phyloP scores from a whole-genome alignment of 2,888 invertebrate genomes.

The Drosophila setosimentum region DNA sequence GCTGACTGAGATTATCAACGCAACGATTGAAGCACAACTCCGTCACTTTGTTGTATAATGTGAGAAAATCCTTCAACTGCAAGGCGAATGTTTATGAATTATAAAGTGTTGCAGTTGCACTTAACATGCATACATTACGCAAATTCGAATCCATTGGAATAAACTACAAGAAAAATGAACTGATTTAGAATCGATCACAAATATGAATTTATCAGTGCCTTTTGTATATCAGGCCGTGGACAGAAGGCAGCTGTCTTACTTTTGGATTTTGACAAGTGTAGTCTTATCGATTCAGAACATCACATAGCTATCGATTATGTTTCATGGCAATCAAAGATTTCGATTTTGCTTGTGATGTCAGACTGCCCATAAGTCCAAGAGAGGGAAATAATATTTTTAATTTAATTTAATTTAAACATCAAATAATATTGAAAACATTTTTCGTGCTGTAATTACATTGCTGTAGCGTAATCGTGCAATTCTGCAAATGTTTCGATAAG shows the following conservation, averaged over 20 bases:
- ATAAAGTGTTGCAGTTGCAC: background rate
- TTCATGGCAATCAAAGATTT: background rate
- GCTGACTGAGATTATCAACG: slow-evolving; percentile 82
- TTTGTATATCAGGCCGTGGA: slow-evolving; percentile 15
- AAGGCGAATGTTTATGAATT: slow-evolving; percentile 23
- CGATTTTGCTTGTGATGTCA: background rate
- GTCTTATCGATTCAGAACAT: slow-evolving; percentile 24
- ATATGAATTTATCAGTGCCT: slow-evolving; percentile 34
- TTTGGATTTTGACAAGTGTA: slow-evolving; percentile 16
- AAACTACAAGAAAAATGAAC: background rate
- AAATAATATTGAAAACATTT: background rate
- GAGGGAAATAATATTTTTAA: background rate
- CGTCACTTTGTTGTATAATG: slow-evolving; percentile 85
- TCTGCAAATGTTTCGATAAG: background rate
- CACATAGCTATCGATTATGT: slow-evolving; percentile 3
- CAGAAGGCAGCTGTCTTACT: slow-evolving; percentile 48
- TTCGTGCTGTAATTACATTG: background rate
- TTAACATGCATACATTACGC: slow-evolving; percentile 47
- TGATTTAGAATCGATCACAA: slow-evolving; percentile 15
- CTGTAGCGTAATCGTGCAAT: background rate
- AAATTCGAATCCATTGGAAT: slow-evolving; percentile 52
- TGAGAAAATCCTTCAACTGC: slow-evolving; percentile 84
- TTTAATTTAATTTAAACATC: background rate
- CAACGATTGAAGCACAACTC: slow-evolving; percentile 84
- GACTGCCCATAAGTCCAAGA: background rate